Evolutionary conservation across 2,797 vertebrate genomes (phyloP), one percentile per base, ranked within the genome.

Genomic region (Epinephelus coioides): DNA sequence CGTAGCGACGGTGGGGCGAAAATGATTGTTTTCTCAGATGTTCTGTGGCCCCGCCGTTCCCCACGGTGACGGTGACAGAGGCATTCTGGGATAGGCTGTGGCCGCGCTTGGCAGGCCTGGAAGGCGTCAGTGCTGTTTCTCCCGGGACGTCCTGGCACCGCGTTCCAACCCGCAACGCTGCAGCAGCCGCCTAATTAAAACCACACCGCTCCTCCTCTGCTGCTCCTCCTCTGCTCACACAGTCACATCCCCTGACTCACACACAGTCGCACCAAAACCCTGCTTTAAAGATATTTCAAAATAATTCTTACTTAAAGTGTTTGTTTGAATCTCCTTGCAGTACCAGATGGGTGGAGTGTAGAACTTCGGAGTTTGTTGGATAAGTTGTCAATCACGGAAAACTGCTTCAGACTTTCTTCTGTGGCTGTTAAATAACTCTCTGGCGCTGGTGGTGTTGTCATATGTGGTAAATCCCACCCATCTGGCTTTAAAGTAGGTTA

Each of bases 81-180:
- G 93, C 94, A 93, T 93, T 93, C 53, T 91, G 50, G 90, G 93
- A 94, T 82, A 86, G 92, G 94, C 92, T 93, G 96, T 38, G 95
- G 95, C 95, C 84, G 79, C 15, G 66, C 92, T 94, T 95, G 96
- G 92, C 95, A 81, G 92, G 95, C 94, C 95, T 96, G 86, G 2
- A 66, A 96, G 96, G 97, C 95, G 96, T 96, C 96, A 96, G 96
- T 23, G 74, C 93, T 87, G 89, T 93, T 95, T 93, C 96, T 95
- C 92, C 49, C 5, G 96, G 95, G 95, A 95, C 93, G 66, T 92
- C 87, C 95, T 96, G 96, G 94, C 95, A 96, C 82, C 67, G 27
- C 75, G 78, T 90, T 90, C 74, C 86, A 94, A 90, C 90, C 95
- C 94, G 91, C 95, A 95, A 87, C 68, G 77, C 92, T 95, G 92